Evolutionary conservation across 2,888 invertebrate species (phyloP).

Genomic region (Tenodera sinensis): DNA sequence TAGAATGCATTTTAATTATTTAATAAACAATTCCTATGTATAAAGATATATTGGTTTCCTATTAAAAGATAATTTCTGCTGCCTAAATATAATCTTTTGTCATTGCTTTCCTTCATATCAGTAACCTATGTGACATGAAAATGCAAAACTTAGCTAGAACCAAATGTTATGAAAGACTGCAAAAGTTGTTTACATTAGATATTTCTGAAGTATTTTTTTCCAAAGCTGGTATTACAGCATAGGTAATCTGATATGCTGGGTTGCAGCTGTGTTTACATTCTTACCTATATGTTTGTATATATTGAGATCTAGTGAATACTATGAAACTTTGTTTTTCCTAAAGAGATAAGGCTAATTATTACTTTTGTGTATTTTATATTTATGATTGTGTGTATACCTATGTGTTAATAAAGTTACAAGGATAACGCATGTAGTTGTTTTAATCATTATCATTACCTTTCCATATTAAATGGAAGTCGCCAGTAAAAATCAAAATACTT

Average conservation of each 20-base stretch:
- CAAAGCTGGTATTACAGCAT: no score
- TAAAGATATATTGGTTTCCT: not conserved
- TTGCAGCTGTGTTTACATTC: not conserved
- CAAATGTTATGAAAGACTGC: no score
- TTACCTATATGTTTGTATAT: not conserved
- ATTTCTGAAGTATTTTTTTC: no score
- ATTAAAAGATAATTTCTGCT: not conserved
- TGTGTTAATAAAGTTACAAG: not conserved
- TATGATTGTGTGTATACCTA: not conserved
- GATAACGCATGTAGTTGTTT: not conserved
- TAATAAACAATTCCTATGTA: not conserved
- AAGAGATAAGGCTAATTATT: not conserved
- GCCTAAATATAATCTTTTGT: no score
- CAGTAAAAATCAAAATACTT: no score
- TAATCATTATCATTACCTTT: not conserved
- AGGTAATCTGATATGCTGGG: no score
- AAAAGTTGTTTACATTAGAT: no score
- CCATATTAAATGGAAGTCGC: no score
- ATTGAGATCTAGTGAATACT: not conserved
- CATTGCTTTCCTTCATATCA: no score
- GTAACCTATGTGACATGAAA: no score
- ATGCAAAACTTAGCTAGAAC: no score
- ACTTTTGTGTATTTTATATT: not conserved
- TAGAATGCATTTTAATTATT: not conserved
- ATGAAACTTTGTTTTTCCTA: not conserved